A percentile compares a stretch with the other conserved stretches of the same genome.
phyloP scores from a whole-genome alignment of 2,797 vertebrate species.

The Bucorvus abyssinicus region DNA sequence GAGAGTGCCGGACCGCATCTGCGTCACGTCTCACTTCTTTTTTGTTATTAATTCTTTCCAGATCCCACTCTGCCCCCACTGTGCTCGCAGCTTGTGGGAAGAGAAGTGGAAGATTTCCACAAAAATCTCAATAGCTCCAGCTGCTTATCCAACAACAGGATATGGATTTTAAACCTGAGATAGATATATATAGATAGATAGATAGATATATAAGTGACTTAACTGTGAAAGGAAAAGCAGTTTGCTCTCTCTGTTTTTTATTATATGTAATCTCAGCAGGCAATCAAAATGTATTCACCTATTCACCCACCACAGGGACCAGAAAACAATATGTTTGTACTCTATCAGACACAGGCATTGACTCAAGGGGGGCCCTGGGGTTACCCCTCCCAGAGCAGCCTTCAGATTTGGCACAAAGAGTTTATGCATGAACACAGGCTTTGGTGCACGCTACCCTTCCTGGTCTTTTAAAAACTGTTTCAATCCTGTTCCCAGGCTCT shows the following conservation, averaged over 20 bases:
- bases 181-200: neutral
- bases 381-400: neutral
- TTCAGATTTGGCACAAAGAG: neutral
- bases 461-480: neutral
- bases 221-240: slow-evolving; percentile 32
- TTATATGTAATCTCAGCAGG: slow-evolving; percentile 5
- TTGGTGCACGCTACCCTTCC: neutral
- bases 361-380: neutral
- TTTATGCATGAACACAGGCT: neutral
- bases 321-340: slow-evolving; percentile 9
- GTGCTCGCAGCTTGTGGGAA: rapidly evolving
- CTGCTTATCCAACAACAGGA: neutral
- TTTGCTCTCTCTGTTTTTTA: slow-evolving; percentile 7
- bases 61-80: neutral
- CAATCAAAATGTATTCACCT: slow-evolving; percentile 6
- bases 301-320: neutral
- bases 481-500: neutral
- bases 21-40: neutral
- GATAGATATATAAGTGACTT: neutral
- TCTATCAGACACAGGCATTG: neutral
- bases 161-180: neutral
- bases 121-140: neutral
- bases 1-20: rapidly evolving
- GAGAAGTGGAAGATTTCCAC: neutral
- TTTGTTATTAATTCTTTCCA: neutral